Base-by-base conservation (phyloP, 2,113 vertebrate species). In the Puntigrus tetrazona region DNA sequence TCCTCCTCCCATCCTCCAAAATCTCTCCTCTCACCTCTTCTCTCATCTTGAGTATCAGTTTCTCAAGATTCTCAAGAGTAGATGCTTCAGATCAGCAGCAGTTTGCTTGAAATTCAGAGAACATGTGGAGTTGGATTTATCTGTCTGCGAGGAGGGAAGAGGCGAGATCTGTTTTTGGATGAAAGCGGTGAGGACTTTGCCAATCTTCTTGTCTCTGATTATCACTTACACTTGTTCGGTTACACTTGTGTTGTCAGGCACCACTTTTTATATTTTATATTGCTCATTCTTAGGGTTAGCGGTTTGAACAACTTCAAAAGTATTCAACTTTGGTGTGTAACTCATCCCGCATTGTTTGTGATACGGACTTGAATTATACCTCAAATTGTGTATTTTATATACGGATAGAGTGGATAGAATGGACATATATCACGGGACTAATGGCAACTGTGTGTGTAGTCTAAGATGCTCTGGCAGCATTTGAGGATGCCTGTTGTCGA, bases 21-120 rank as follows among this genome's bases (percentile, higher is more conserved):
- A 73, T 45, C 41, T 27, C n/a, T 77, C n/a, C n/a, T 80, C 16
- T 47, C 77, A 11, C 77, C 36, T 79, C 77, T 79, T 79, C 57
- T 13, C 16, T 79, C 41, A 67, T 63, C 25, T 47, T n/a, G 5
- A 80, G 78, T 31, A 47, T 80, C 78, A 34, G 59, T 50, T 67
- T 80, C 41, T 80, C 78, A 34, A 47, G 5, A 80, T 67, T n/a
- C 78, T 47, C 57, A 43, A 5, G 7, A 31, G 41, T 22, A 67
- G 59, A 65, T 45, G n/a, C 29, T 55, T 78, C 29, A 76, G 47
- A 34, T 36, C 20, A 25, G 22, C n/a, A 20, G n/a, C 13, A 79
- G 55, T 43, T 63, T 43, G 36, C 55, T 63, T 61, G 10, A 43
- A 43, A 20, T 43, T 43, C 14, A 43, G n/a, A 29, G 16, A 43